A percentile compares a stretch with the other conserved stretches of the same genome.
phyloP scores from a whole-genome alignment of 2,888 invertebrate genomes.

The Drosophila greeni region DNA sequence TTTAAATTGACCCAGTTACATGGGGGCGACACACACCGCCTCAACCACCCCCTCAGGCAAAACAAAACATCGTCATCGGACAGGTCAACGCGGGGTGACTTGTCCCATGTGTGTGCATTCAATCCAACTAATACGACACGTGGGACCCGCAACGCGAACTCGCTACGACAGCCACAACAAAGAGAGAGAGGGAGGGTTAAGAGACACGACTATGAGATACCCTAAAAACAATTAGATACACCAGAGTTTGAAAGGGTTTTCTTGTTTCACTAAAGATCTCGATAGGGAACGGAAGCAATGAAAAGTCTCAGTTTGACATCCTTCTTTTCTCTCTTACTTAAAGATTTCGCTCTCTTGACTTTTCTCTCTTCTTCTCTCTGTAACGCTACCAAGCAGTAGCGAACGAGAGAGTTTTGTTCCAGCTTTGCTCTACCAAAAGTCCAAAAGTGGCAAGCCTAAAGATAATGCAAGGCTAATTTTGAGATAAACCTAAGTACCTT shows the following conservation, averaged over 20 bases:
- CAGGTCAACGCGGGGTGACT: conserved; percentile 41
- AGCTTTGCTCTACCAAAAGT: no score
- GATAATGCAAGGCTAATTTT: background rate
- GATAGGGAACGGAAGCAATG: no score
- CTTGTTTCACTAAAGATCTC: no score
- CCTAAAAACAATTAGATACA: background rate
- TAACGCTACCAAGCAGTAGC: background rate
- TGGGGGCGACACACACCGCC: conserved; percentile 6
- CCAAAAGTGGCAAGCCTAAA: background rate
- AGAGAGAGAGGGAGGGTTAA: conserved; percentile 6
- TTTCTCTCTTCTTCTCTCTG: no score
- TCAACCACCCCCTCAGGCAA: background rate
- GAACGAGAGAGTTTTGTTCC: background rate
- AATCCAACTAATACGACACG: conserved; percentile 68
- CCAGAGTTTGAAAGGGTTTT: no score
- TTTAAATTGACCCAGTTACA: conserved; percentile 71
- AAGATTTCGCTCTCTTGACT: no score
- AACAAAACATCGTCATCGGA: conserved; percentile 30
- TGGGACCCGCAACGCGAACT: conserved; percentile 51
- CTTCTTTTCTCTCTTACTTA: no score
- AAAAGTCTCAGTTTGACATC: no score
- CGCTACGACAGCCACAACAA: conserved; percentile 21
- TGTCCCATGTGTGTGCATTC: conserved; percentile 28
- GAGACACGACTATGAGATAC: conserved; percentile 1
- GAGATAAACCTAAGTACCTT: background rate